These are phyloP conservation scores for Drosophila macrospina DNA, from an alignment of 2,888 invertebrate genomes.

Conservation along the genomic window DNA sequence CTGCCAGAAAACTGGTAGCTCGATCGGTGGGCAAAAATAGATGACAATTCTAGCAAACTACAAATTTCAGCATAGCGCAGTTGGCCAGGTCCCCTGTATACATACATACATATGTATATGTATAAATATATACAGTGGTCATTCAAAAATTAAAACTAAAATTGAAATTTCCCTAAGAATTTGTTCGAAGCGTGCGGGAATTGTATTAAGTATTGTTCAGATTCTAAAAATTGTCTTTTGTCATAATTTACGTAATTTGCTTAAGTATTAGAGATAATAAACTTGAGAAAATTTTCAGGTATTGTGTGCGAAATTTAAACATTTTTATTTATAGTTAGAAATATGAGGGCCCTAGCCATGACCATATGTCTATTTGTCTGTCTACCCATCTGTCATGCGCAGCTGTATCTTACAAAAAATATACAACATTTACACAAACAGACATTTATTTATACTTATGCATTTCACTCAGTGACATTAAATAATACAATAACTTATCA, in stretches of 20 bases:
- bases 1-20: slow-evolving; percentile 14
- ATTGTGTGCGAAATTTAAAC: slow-evolving; percentile 11
- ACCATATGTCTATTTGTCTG: slow-evolving; percentile 11
- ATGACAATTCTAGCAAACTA: slow-evolving; percentile 12
- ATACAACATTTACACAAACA: background rate
- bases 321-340: slow-evolving; percentile 19
- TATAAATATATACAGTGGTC: slow-evolving; percentile 1
- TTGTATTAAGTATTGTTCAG: slow-evolving; percentile 1
- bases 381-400: background rate
- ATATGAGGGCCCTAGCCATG: slow-evolving; percentile 14
- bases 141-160: slow-evolving; percentile 10
- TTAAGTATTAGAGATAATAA: slow-evolving; percentile 9
- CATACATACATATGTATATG: background rate
- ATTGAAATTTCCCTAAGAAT: slow-evolving; percentile 1
- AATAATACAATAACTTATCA: background rate
- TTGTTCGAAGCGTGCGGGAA: background rate
- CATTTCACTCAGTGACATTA: background rate
- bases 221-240: background rate
- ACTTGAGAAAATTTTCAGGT: slow-evolving; percentile 8
- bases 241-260: slow-evolving; percentile 26
- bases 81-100: slow-evolving; percentile 10
- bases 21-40: slow-evolving; percentile 16
- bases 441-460: background rate
- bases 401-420: slow-evolving; percentile 4
- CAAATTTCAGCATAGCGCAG: slow-evolving; percentile 12